A percentile compares a stretch with the other conserved stretches of the same genome.
phyloP scores from a whole-genome alignment of 1,140 invertebrate genomes.

The Elymnias hypermnestra region DNA sequence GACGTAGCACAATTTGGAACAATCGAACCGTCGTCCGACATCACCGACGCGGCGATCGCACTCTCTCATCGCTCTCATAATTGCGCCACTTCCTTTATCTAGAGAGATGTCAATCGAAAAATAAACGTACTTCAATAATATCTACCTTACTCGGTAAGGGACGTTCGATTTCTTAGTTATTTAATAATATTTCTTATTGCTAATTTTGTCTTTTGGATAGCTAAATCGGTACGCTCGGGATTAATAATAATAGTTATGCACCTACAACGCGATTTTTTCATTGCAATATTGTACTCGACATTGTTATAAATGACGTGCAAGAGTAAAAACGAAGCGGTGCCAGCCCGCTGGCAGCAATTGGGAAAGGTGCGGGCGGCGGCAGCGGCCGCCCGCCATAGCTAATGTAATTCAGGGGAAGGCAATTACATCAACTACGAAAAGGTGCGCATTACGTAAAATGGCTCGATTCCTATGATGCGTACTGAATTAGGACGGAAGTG shows the following conservation, averaged over 20 bases:
- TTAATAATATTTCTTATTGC: constrained; percentile 69
- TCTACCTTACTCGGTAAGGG: constrained; percentile 75
- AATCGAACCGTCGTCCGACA: constrained; percentile 12
- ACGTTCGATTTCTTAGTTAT: constrained; percentile 73
- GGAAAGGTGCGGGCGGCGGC: no score
- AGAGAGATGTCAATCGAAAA: constrained; percentile 66
- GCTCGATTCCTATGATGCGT: constrained; percentile 73
- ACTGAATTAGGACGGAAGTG: constrained; percentile 75
- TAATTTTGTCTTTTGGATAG: constrained; percentile 62
- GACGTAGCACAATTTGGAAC: constrained; percentile 40
- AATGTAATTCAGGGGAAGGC: constrained; percentile 66
- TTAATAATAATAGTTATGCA: constrained; percentile 29
- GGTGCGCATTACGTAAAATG: constrained; percentile 74
- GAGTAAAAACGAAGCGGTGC: constrained; percentile 57
- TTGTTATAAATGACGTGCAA: constrained; percentile 39
- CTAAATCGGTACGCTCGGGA: constrained; percentile 44
- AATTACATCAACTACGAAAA: constrained; percentile 65
- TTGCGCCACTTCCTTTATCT: constrained; percentile 41
- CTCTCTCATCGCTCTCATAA: constrained; percentile 21
- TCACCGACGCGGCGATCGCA: constrained; percentile 22
- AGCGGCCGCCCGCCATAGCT: no score
- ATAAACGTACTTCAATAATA: constrained; percentile 66
- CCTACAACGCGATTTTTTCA: constrained; percentile 37
- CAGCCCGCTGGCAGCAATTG: constrained; percentile 46
- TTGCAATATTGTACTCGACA: constrained; percentile 34